Evolutionary conservation across 1,140 invertebrate genomes (phyloP).

Genomic region (Carcinoscorpius rotundicauda): DNA sequence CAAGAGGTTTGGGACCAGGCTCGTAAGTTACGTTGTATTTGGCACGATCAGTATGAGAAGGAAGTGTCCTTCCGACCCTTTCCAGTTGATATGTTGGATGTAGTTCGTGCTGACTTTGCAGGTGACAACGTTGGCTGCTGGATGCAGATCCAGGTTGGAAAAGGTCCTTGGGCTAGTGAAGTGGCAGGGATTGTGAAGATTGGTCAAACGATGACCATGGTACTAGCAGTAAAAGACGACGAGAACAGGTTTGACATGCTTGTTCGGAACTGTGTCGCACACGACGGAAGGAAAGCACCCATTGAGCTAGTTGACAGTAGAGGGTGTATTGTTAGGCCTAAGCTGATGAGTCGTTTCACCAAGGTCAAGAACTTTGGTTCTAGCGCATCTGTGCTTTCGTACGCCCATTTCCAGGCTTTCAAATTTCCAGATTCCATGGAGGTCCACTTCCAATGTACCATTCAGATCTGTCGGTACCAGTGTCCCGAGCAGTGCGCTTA

Average conservation of each 20-base stretch:
- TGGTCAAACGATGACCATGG: conserved; percentile 94
- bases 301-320: conserved; percentile 86
- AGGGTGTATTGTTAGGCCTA: conserved; percentile 80
- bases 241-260: conserved; percentile 94
- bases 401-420: conserved; percentile 64
- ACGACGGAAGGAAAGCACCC: conserved; percentile 80
- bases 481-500: conserved; percentile 20
- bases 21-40: conserved; percentile 77
- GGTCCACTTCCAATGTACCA: conserved; percentile 31
- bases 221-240: conserved; percentile 86
- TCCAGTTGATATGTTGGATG: conserved; percentile 89
- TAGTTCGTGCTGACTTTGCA: conserved; percentile 82
- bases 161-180: conserved; percentile 87
- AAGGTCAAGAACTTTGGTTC: conserved; percentile 93
- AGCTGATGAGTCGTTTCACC: conserved; percentile 86
- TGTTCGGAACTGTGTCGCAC: conserved; percentile 84
- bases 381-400: conserved; percentile 82
- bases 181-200: conserved; percentile 91
- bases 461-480: conserved; percentile 26
- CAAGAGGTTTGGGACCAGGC: conserved; percentile 96
- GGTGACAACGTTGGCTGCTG: conserved; percentile 84
- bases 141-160: conserved; percentile 50
- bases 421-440: conserved; percentile 27
- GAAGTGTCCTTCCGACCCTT: conserved; percentile 88
- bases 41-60: conserved; percentile 93